These are phyloP conservation scores for Sminthopsis crassicaudata DNA, from an alignment of 2,113 vertebrate species.

Conservation along the genomic window DNA sequence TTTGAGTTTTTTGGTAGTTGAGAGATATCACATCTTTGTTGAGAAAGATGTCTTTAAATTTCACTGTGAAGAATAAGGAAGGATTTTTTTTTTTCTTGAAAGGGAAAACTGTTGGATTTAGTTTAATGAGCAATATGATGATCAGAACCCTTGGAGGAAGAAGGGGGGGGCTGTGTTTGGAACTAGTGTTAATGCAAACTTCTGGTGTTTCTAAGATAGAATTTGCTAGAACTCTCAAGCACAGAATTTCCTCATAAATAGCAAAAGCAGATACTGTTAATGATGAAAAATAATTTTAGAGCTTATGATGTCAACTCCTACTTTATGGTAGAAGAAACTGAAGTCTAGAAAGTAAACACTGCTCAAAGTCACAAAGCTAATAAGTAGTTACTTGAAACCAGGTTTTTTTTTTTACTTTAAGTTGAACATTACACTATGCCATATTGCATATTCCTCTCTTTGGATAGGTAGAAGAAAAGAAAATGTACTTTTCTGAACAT, in stretches of 20 bases:
- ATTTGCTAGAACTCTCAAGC: background rate
- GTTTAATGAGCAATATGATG: slow-evolving; percentile 62
- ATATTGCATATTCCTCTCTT: background rate
- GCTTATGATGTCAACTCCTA: background rate
- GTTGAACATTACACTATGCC: background rate
- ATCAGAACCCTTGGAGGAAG: slow-evolving; percentile 46
- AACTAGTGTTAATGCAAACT: background rate
- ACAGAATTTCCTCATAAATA: background rate
- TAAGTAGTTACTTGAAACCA: background rate
- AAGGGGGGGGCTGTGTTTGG: background rate
- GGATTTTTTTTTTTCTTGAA: slow-evolving; percentile 27
- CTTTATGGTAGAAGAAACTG: background rate
- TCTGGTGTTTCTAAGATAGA: background rate
- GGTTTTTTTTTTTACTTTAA: background rate
- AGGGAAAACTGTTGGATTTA: slow-evolving; percentile 31
- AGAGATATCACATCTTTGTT: slow-evolving; percentile 4
- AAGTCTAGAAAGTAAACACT: background rate
- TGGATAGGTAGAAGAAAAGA: slow-evolving; percentile 27
- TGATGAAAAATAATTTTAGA: background rate
- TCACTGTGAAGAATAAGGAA: slow-evolving; percentile 2
- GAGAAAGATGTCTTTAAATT: slow-evolving; percentile 50
- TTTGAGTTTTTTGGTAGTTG: background rate
- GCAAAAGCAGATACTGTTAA: background rate
- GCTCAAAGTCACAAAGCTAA: background rate
- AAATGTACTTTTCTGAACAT: slow-evolving; percentile 17